These are phyloP conservation scores for Crossocerus cetratus DNA, from an alignment of 2,888 invertebrate genomes.

Conservation along the genomic window DNA sequence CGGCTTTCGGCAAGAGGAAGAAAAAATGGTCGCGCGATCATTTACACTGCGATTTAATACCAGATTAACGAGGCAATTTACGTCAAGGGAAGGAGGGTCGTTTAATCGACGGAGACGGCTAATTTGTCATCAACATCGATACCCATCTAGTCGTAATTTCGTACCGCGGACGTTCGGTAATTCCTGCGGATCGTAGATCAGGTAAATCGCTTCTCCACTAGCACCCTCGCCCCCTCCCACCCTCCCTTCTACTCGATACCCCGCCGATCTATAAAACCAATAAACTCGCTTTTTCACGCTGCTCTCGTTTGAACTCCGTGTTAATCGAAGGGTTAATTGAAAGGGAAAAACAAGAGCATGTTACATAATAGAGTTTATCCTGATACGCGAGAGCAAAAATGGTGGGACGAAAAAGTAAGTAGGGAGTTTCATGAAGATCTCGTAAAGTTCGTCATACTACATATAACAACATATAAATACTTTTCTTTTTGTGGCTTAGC, in stretches of 20 bases:
- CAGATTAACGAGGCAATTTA: slow-evolving; percentile 62
- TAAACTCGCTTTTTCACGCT: slow-evolving; percentile 29
- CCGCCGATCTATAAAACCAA: slow-evolving; percentile 26
- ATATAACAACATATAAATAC: no score
- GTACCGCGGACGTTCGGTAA: slow-evolving; percentile 40
- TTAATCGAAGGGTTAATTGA: background rate
- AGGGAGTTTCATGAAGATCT: no score
- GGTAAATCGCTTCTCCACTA: slow-evolving; percentile 13
- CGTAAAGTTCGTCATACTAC: no score
- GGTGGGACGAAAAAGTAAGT: no score
- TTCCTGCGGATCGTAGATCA: slow-evolving; percentile 47
- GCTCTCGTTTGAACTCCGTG: no score
- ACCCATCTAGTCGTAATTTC: slow-evolving; percentile 60
- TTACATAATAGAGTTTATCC: no score
- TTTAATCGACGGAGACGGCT: slow-evolving; percentile 60
- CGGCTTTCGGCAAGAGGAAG: slow-evolving; percentile 15
- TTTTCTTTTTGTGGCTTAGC: no score
- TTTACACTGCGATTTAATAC: slow-evolving; percentile 64
- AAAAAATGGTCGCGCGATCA: slow-evolving; percentile 43
- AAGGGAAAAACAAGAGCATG: background rate
- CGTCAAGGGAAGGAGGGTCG: slow-evolving; percentile 55
- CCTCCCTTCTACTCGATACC: no score
- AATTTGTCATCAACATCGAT: slow-evolving; percentile 67
- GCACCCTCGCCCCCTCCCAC: slow-evolving; percentile 28
- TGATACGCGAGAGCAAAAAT: no score